Evolutionary conservation across 2,888 invertebrate species (phyloP).

Genomic region (Pollenia labialis): DNA sequence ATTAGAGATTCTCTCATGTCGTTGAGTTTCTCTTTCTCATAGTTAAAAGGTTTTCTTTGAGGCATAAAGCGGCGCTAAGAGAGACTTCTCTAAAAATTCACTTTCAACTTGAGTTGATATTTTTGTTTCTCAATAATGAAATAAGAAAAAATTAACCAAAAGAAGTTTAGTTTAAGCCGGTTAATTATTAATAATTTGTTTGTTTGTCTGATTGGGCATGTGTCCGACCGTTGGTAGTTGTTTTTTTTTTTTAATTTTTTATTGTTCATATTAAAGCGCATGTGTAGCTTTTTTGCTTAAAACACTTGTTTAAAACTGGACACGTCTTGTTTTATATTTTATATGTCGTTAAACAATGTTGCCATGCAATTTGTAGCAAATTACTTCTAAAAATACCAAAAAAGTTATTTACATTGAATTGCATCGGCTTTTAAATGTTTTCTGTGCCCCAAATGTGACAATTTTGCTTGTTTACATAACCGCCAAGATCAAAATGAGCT

Average conservation of each 20-base stretch:
- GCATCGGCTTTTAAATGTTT: no score
- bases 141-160: conserved; percentile 9
- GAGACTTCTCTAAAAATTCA: conserved; percentile 40
- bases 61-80: neutral
- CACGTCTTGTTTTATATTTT: conserved; percentile 38
- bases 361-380: neutral
- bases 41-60: neutral
- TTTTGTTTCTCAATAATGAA: conserved; percentile 12
- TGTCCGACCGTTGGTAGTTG: conserved; percentile 3
- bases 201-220: conserved; percentile 3
- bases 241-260: conserved; percentile 6
- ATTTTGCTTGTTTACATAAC: no score
- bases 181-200: conserved; percentile 36
- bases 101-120: conserved; percentile 60
- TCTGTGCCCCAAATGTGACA: no score
- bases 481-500: no score
- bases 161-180: conserved; percentile 58
- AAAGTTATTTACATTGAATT: no score
- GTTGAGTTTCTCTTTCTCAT: neutral
- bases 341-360: conserved; percentile 42
- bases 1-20: conserved; percentile 3
- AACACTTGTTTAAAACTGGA: conserved; percentile 35
- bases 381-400: no score
- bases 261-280: conserved; percentile 48
- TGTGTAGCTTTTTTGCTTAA: conserved; percentile 36